Percentiles rank a stretch among this genome's conserved stretches.
Conservation (phyloP, 2,888 invertebrate species). For the Entomobrya multifasciata region DNA sequence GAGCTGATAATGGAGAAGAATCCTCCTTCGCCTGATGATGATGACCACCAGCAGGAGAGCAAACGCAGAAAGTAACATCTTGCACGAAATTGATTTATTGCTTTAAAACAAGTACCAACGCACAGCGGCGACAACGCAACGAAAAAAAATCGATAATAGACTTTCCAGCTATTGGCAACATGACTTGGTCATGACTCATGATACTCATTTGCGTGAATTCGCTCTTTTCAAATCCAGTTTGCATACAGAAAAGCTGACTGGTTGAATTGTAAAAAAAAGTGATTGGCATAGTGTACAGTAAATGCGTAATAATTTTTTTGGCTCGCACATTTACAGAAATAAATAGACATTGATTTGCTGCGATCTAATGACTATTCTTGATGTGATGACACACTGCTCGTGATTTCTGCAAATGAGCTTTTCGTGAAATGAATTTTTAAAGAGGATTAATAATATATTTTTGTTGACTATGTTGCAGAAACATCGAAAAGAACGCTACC, state of each 20-base stretch:
- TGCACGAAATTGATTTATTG: constrained; percentile 32
- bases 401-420: constrained; percentile 52
- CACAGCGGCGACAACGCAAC: neutral
- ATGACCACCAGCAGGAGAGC: neutral
- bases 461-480: constrained; percentile 83
- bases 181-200: neutral
- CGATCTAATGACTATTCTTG: neutral
- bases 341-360: constrained; percentile 12
- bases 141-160: constrained; percentile 20
- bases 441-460: neutral
- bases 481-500: constrained; percentile 92
- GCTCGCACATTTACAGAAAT: constrained; percentile 1
- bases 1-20: constrained; percentile 23
- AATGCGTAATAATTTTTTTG: neutral
- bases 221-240: too few relatives aligned
- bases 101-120: neutral
- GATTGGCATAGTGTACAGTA: too few relatives aligned
- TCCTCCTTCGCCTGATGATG: constrained; percentile 23
- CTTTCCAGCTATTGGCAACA: neutral
- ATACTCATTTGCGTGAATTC: too few relatives aligned
- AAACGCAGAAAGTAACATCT: too few relatives aligned
- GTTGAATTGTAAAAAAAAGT: too few relatives aligned
- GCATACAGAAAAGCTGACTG: neutral
- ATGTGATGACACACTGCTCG: constrained; percentile 11
- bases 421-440: constrained; percentile 36